Base-by-base conservation (phyloP, 2,797 vertebrate species). In the Eremophila alpestris region DNA sequence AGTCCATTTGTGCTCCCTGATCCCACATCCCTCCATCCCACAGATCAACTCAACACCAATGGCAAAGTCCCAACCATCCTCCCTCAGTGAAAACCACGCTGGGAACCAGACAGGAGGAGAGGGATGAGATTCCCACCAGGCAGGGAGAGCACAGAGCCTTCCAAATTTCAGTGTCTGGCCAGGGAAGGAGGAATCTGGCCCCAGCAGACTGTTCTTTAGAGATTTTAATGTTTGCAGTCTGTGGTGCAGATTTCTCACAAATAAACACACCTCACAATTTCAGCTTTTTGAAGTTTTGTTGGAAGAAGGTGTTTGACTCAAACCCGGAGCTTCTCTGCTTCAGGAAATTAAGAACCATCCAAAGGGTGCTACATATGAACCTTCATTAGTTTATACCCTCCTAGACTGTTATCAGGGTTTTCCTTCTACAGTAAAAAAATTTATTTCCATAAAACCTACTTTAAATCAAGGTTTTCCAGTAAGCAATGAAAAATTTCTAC, bases 11-110 rank as follows among this genome's bases (percentile, higher is more conserved):
- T 8, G 16, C 54, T n/a, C 7, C 12, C 46, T 36, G 30, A 75
- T 36, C 51, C 79, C 62, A 73, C 69, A 23, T 22, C 38, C 26
- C 49, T 8, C 3, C 6, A 30, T 36, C 83, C 16, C 56, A 11
- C 9, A n/a, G 59, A 16, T 3, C 12, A 54, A 34, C 21, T 5
- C n/a, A 21, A 5, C 34, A 34, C 22, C 32, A 5, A 3, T 0
- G 3, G 36, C 46, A n/a, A 67, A 64, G 26, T 9, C 74, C 9
- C 16, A 15, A 0, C 26, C 13, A 4, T 3, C 51, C 63, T 51
- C 43, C 7, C 2, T 0, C 3, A 0, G 7, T 6, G 36, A 1
- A 34, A 8, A 7, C 19, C 19, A 10, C 1, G 2, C 34, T 22
- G 65, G 78, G 46, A 56, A 40, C 5, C 48, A 12, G 48, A 22